phyloP scores from a whole-genome alignment of 2,113 vertebrate genomes.

The Deroptyus accipitrinus region DNA sequence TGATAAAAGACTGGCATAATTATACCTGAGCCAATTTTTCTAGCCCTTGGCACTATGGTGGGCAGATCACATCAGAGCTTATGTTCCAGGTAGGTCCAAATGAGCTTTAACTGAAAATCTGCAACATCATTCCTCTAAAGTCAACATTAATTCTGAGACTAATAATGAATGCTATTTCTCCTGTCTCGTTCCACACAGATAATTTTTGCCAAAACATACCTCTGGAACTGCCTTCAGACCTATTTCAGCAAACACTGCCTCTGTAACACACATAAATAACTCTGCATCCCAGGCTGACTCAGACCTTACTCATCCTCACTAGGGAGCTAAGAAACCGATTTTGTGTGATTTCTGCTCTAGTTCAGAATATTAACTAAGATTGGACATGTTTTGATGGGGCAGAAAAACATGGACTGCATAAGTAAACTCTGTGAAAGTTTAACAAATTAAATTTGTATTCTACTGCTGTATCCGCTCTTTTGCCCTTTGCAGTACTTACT shows the following conservation, averaged over 20 bases:
- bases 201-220: not conserved
- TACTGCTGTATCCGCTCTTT: not conserved
- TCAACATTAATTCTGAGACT: not conserved
- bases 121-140: not conserved
- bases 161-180: not conserved
- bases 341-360: not conserved
- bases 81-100: not conserved
- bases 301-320: not conserved
- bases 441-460: not conserved
- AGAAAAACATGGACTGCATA: not conserved
- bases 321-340: not conserved
- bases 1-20: conserved; percentile 1
- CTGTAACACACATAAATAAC: not conserved
- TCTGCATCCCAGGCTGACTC: not conserved
- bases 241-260: not conserved
- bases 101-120: not conserved
- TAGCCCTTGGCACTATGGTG: not conserved
- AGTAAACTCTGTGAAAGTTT: not conserved
- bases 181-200: not conserved
- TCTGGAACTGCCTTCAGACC: not conserved
- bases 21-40: not conserved
- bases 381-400: not conserved
- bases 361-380: not conserved
- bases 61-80: not conserved
- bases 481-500: not conserved